Evolutionary conservation across 2,113 vertebrate genomes (phyloP), one percentile per base, ranked within the genome.

Genomic region (Pleuronectes platessa): DNA sequence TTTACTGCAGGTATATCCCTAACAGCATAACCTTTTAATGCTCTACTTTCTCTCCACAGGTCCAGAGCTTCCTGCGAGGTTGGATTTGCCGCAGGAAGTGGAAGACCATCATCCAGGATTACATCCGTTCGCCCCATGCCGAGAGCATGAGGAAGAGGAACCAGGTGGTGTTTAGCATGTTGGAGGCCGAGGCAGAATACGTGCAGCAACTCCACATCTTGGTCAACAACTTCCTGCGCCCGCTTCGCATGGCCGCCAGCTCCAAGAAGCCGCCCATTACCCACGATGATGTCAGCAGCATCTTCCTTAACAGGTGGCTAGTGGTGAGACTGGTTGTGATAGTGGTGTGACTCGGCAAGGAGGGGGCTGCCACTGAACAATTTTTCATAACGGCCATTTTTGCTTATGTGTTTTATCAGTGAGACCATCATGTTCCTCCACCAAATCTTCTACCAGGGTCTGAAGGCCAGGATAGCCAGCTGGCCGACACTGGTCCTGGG

Each of bases 381-480:
- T 26, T n/a, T 8, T 45, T 59, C 4, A 42, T 70, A 10, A 84
- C 18, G 6, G 9, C 18, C 17, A 31, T 21, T 76, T 72, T 71
- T 63, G 24, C 21, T 78, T 76, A 3, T 76, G 63, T 87, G 73
- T 86, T 85, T 88, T 67, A 21, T 75, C 93, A 99, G 98, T 0
- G 98, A 99, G 93, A 99, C 98, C 2, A 99, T 99, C 95, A 99
- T 99, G 98, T 99, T 99, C 92, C 88, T 99, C 74, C 98, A 99
- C 82, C 98, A 99, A 90, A 99, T 99, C 92, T 99, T 99, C 78
- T 99, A 99, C 93, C 98, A 99, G 90, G 98, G 98, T 73, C 92
- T 99, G 80, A 99, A 99, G 91, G 98, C 98, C 0, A 94, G 98
- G 74, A 96, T 99, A 84, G 97, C 98, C 80, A 99, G 97, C 94